Conservation (phyloP, 2,113 vertebrate genomes). For the Pan troglodytes region NHGRI_mPanTro3-v2.1_pri NC_072398.2:97591501-97592000, state of each 20-base stretch:
- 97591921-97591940: not conserved
- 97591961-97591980: not conserved
- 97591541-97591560: slow-evolving; percentile 45
- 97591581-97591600: slow-evolving; percentile 53
- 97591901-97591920: not conserved
- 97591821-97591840: slow-evolving; percentile 3
- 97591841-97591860: not conserved
- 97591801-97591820: not conserved
- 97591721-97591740: slow-evolving; percentile 18
- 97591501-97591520: slow-evolving; percentile 56
- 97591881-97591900: slow-evolving; percentile 40
- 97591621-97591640: slow-evolving; percentile 54
- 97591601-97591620: not conserved
- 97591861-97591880: not conserved
- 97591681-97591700: slow-evolving; percentile 33
- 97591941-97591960: not conserved
- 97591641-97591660: slow-evolving; percentile 37
- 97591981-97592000: slow-evolving; percentile 17
- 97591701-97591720: not conserved
- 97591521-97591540: slow-evolving; percentile 55
- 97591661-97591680: slow-evolving; percentile 34
- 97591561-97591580: slow-evolving; percentile 24
- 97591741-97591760: slow-evolving; percentile 40
- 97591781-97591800: slow-evolving; percentile 21
- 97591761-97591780: not conserved